A percentile compares a stretch with the other conserved stretches of the same genome.
phyloP scores from a whole-genome alignment of 2,888 invertebrate species.

The Orthonychiurus folsomi region DNA sequence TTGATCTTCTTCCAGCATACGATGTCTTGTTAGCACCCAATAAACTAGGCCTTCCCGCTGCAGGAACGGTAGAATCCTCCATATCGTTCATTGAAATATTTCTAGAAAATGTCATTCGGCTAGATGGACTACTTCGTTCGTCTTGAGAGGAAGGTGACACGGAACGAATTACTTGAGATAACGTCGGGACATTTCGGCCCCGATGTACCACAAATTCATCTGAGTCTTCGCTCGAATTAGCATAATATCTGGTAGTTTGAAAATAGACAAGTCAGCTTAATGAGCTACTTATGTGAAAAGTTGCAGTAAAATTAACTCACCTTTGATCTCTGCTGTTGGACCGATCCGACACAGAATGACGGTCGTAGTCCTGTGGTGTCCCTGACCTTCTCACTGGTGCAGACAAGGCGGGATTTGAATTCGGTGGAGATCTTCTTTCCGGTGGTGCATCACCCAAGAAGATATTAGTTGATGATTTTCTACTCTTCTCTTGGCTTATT shows the following conservation, averaged over 20 bases:
- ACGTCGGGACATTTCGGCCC: conserved; percentile 66
- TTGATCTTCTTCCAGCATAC: conserved; percentile 73
- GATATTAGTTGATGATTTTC: conserved; percentile 34
- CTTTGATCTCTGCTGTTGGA: conserved; percentile 38
- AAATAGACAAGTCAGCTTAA: conserved; percentile 1
- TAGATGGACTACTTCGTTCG: conserved; percentile 40
- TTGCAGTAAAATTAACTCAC: conserved; percentile 16
- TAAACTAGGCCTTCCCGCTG: conserved; percentile 78
- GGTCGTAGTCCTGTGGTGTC: conserved; percentile 37
- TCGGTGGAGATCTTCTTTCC: no score
- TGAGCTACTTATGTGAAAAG: not conserved
- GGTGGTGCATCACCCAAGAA: conserved; percentile 32
- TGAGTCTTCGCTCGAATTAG: conserved; percentile 39
- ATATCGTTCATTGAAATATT: conserved; percentile 21
- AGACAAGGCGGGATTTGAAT: conserved; percentile 37
- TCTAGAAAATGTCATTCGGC: conserved; percentile 39
- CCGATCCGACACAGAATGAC: conserved; percentile 36
- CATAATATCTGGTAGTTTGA: conserved; percentile 31
- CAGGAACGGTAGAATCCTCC: conserved; percentile 45
- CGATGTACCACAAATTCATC: conserved; percentile 75
- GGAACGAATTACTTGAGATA: conserved; percentile 47
- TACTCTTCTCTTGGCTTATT: conserved; percentile 35
- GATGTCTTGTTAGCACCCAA: conserved; percentile 61
- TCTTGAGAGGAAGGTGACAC: conserved; percentile 41
- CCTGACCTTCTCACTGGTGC: conserved; percentile 37